Evolutionary conservation across 2,113 vertebrate genomes (phyloP).

Genomic region (Tympanuchus pallidicinctus): DNA sequence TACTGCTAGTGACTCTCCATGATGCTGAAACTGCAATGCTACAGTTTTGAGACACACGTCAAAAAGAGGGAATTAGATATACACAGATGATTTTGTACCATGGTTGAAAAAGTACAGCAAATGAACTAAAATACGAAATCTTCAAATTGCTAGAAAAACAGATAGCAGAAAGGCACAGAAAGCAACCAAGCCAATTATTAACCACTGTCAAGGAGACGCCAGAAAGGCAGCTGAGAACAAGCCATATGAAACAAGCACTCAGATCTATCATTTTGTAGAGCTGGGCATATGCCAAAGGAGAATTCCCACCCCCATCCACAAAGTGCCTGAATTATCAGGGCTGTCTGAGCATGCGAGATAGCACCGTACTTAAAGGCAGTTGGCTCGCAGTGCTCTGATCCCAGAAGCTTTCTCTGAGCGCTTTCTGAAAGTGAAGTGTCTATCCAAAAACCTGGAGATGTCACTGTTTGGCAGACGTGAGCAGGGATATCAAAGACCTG

Average conservation of each 20-base stretch:
- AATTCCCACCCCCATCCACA: constrained; percentile 6
- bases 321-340: constrained; percentile 7
- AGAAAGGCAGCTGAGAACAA: constrained; percentile 45
- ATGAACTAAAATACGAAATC: constrained; percentile 24
- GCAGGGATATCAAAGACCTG: constrained; percentile 19
- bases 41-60: not conserved
- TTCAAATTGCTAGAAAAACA: not conserved
- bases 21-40: not conserved
- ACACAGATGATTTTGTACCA: constrained; percentile 2
- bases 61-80: constrained; percentile 11
- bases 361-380: not conserved
- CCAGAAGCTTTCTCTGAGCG: not conserved
- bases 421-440: not conserved
- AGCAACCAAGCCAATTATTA: constrained; percentile 47
- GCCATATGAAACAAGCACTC: constrained; percentile 12
- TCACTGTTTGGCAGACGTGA: constrained; percentile 27
- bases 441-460: constrained; percentile 35
- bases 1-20: not conserved
- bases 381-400: not conserved
- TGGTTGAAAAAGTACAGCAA: not conserved
- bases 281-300: constrained; percentile 42
- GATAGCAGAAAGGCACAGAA: constrained; percentile 12
- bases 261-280: constrained; percentile 28
- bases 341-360: not conserved
- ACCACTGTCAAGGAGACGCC: not conserved